Conservation (phyloP, 2,888 invertebrate genomes). For the Pimpla rufipes region DNA sequence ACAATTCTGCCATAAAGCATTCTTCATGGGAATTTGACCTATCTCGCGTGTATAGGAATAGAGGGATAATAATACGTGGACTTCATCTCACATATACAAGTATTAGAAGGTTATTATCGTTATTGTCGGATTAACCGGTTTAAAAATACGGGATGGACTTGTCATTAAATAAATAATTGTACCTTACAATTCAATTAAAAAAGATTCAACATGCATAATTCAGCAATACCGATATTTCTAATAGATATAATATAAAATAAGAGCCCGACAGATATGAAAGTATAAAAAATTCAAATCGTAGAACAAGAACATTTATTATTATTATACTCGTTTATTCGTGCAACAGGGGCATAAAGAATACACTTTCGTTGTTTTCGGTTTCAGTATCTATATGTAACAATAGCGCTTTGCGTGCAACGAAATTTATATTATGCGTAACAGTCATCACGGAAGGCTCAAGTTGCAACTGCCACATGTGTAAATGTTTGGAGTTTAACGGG, state of each 20-base stretch:
- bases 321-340: not conserved
- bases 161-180: too few relatives aligned
- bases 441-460: not conserved
- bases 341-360: constrained; percentile 1
- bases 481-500: not conserved
- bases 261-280: not conserved
- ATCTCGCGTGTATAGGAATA: too few relatives aligned
- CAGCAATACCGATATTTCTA: not conserved
- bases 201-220: not conserved
- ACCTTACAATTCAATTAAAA: too few relatives aligned
- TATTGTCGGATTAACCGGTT: too few relatives aligned
- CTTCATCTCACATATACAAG: too few relatives aligned
- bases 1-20: too few relatives aligned
- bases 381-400: constrained; percentile 5
- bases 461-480: constrained; percentile 4
- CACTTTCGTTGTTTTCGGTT: not conserved
- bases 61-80: too few relatives aligned
- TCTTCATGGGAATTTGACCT: too few relatives aligned
- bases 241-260: not conserved
- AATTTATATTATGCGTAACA: not conserved
- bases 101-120: too few relatives aligned
- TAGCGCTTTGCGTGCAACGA: not conserved
- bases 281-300: not conserved
- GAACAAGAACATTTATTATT: not conserved
- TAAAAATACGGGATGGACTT: too few relatives aligned